Percentiles rank a stretch among this genome's conserved stretches.
These are phyloP conservation scores for Cyclargus thomasi DNA, from an alignment of 1,140 invertebrate species.

Conservation along the genomic window DNA sequence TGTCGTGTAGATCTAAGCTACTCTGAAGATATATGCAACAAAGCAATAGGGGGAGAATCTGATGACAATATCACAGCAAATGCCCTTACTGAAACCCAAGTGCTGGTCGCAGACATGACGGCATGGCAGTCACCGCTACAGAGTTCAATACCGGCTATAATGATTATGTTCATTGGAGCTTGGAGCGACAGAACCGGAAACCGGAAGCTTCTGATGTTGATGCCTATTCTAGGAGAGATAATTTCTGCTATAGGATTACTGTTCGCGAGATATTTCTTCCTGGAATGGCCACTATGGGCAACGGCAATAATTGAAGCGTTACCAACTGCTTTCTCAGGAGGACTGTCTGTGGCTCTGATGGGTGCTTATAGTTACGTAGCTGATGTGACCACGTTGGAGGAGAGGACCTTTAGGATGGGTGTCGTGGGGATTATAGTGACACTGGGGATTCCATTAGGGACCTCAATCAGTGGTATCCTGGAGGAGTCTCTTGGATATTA, in stretches of 20 bases:
- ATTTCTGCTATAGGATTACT: slow-evolving; percentile 64
- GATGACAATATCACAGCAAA: slow-evolving; percentile 38
- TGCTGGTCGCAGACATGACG: slow-evolving; percentile 73
- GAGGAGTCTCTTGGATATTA: slow-evolving; percentile 65
- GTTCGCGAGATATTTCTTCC: slow-evolving; percentile 72
- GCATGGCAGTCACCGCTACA: slow-evolving; percentile 74
- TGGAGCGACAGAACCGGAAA: slow-evolving; percentile 78
- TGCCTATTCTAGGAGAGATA: slow-evolving; percentile 76
- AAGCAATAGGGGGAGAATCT: slow-evolving; percentile 52
- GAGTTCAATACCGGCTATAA: slow-evolving; percentile 75
- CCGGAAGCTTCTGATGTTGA: slow-evolving; percentile 76
- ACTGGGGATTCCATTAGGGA: slow-evolving; percentile 61
- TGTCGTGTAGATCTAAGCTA: slow-evolving; percentile 76
- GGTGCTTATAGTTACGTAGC: slow-evolving; percentile 76
- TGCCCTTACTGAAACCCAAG: slow-evolving; percentile 62
- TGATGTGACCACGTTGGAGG: slow-evolving; percentile 74
- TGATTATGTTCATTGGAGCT: slow-evolving; percentile 77
- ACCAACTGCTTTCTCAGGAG: slow-evolving; percentile 72
- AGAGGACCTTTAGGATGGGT: slow-evolving; percentile 75
- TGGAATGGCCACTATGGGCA: slow-evolving; percentile 72
- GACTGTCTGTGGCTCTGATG: slow-evolving; percentile 74
- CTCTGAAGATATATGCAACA: slow-evolving; percentile 68
- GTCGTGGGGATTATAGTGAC: slow-evolving; percentile 75
- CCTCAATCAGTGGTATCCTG: slow-evolving; percentile 63
- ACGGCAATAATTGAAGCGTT: slow-evolving; percentile 73